Base-by-base conservation (phyloP, 37 sponge, comb jelly and placozoan species). In the Chondrosia reniformis region DNA sequence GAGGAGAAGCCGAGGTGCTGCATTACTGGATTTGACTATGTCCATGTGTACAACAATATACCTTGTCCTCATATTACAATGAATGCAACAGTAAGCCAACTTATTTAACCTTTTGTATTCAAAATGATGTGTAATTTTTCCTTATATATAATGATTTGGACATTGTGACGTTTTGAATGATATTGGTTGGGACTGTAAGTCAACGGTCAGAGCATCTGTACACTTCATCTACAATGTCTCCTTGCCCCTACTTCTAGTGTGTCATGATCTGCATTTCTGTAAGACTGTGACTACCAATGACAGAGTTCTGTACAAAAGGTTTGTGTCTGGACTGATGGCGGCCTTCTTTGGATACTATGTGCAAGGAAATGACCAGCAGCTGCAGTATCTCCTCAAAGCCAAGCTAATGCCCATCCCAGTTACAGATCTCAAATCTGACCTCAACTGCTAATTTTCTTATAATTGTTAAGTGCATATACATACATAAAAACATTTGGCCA, bases 81-180 rank as follows among this genome's bases (percentile, higher is more conserved):
- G 83, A 88, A 83, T 33, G 84, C 75, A 3, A 79, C 83, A 25
- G 88, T 88, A 74, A 79, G 80, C 38, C n/a, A n/a, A n/a, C n/a
- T n/a, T n/a, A n/a, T n/a, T n/a, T n/a, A n/a, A n/a, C n/a, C n/a
- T n/a, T n/a, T n/a, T n/a, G n/a, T n/a, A n/a, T n/a, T n/a, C n/a
- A n/a, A n/a, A n/a, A n/a, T n/a, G n/a, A n/a, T n/a, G n/a, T n/a
- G n/a, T n/a, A 5, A 25, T 28, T 15, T 10, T 36, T 5, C 8
- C 3, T 42, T 1, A 59, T 40, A 21, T 43, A n/a, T 45, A 86
- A 83, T 78, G 72, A 2, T 87, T 64, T 81, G 87, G 87, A 33
- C 87, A 87, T 52, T 87, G 87, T 77, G 87, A 81, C 61, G 82
- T 87, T n/a, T 61, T 86, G 21, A 77, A 81, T 72, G 83, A 87